phyloP scores from a whole-genome alignment of 2,113 vertebrate species.

The Hoplias malabaricus region DNA sequence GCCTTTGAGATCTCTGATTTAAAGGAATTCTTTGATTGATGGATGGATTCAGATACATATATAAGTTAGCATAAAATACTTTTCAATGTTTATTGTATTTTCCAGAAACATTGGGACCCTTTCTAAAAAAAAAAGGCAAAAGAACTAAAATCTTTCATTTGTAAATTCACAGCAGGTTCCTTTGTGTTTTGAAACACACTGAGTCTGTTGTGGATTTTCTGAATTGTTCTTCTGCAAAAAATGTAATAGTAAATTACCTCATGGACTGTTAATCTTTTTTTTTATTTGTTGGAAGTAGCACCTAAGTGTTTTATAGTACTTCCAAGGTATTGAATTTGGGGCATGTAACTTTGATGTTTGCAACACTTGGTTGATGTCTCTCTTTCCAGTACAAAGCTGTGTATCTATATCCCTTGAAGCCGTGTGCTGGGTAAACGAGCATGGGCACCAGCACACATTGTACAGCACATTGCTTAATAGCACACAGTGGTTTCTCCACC shows the following conservation, averaged over 20 bases:
- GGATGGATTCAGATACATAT: too few species aligned
- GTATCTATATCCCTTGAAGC: neutral
- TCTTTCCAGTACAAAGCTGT: neutral
- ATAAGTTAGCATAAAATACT: too few species aligned
- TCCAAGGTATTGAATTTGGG: neutral
- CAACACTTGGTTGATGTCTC: neutral
- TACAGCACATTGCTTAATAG: neutral
- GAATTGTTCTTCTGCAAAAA: neutral
- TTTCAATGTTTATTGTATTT: too few species aligned
- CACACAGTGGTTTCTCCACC: neutral
- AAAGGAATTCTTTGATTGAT: too few species aligned
- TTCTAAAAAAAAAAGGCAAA: neutral
- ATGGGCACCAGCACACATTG: neutral
- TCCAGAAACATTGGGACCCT: too few species aligned
- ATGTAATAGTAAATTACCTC: neutral
- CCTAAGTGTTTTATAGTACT: neutral
- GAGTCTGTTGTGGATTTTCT: too few species aligned
- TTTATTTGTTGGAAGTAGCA: too few species aligned
- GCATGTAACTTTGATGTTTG: neutral
- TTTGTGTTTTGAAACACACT: neutral
- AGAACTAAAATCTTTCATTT: too few species aligned
- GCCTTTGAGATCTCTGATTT: too few species aligned
- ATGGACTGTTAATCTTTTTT: too few species aligned
- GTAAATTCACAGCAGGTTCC: too few species aligned
- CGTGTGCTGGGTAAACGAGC: neutral